Percentiles rank a stretch among this genome's conserved stretches.
Evolutionary conservation across 2,888 invertebrate genomes (phyloP).

Genomic region (Sylvicola cinctus): DNA sequence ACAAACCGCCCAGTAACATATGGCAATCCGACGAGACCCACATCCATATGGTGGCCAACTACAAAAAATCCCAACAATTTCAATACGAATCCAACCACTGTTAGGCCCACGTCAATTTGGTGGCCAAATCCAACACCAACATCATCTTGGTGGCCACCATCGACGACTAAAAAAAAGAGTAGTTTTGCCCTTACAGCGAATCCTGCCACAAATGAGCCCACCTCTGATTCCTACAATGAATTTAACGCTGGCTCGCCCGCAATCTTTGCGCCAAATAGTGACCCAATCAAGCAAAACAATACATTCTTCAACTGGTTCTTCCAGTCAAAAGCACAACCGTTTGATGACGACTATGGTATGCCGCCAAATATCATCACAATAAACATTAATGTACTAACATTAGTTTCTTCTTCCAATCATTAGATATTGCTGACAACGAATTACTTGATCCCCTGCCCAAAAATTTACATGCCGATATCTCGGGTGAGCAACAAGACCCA

Average conservation of each 20-base stretch:
- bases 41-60: neutral
- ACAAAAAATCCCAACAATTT: neutral
- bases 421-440: too few species aligned
- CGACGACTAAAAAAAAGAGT: neutral
- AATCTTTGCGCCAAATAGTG: constrained; percentile 3
- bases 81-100: neutral
- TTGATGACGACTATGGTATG: too few species aligned
- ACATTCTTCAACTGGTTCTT: constrained; percentile 10
- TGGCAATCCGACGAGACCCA: neutral
- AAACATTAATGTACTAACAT: too few species aligned
- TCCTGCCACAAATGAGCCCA: too few species aligned
- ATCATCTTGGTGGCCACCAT: constrained; percentile 6
- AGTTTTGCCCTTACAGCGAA: too few species aligned
- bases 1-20: too few species aligned
- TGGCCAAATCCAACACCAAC: neutral
- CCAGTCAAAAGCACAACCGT: constrained; percentile 8
- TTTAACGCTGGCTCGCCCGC: neutral
- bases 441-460: constrained; percentile 17
- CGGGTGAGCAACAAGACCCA: constrained; percentile 13
- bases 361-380: too few species aligned
- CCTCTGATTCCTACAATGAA: too few species aligned
- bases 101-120: neutral
- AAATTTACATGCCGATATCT: constrained; percentile 19
- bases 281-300: constrained; percentile 3
- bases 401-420: too few species aligned